Evolutionary conservation across 2,888 invertebrate genomes (phyloP), one percentile per base, ranked within the genome.

Genomic region (Drosophila recens): DNA sequence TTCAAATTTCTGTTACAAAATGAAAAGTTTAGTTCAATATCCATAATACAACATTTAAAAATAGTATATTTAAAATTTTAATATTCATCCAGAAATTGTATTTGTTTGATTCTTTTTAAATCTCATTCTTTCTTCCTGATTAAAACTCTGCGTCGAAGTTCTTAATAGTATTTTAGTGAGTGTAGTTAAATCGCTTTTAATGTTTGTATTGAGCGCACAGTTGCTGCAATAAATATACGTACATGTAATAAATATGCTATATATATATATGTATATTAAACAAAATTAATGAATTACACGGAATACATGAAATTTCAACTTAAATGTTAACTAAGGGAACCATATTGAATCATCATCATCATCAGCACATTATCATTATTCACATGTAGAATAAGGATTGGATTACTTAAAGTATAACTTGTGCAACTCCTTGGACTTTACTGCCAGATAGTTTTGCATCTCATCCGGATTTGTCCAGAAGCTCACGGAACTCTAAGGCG

Each of bases 401-500:
- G 17, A 34, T 36, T 79, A 83, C 51, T 90, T 90, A 68, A 92
- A 92, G 75, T 75, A 87, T 45, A 92, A 77, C 91, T 93, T 94
- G 91, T 90, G 93, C 90, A 91, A 88, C 89, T 89, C 84, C 83
- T 80, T 92, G 62, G 93, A 90, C 59, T 93, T 94, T 11, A 96
- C 86, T 0, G 96, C 95, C 82, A 97, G 92, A 91, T 95, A 93
- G 33, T 94, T 94, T 49, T 95, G 94, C 72, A 97, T 94, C 90
- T 95, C 94, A 92, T 95, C 96, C 4, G 96, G 95, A 83, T 95
- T 94, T 46, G 94, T 94, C 84, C 96, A 94, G 53, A 95, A 91
- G 33, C 94, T 93, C 30, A 34, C 5, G 11, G 64, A 48, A 11
- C 30, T 62, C 75, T 79, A 36, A 13, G 97, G 93, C 75, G 96